Evolutionary conservation across 2,888 invertebrate species (phyloP), one percentile per base, ranked within the genome.

Genomic region (Trissolcus brochymenae): DNA sequence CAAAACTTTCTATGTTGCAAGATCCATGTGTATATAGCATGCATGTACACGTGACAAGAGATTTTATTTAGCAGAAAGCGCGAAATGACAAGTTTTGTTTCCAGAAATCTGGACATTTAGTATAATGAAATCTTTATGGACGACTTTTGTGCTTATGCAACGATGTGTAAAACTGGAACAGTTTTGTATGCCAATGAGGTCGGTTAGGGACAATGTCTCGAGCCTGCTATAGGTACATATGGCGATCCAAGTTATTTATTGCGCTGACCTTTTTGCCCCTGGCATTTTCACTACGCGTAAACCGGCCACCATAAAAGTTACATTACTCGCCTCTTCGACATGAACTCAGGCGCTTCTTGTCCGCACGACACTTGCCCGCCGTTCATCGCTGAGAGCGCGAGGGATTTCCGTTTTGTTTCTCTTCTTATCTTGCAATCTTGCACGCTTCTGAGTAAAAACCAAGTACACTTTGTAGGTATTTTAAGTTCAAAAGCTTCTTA

Each of bases 231-330:
- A 81, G 82, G 81, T 83, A 84, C 80, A 82, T 81, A 81, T 66
- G 82, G 83, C 82, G 81, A 84, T 80, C 82, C 72, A 81, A 83
- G 87, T 88, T 87, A 88, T 88, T 88, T 88, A 88, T 88, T 86
- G 85, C 86, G 79, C 80, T 84, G 87, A 85, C 87, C 87, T 87
- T 86, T 86, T 82, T 83, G 84, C 85, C 83, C 35, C 11, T 82
- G 81, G 79, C 83, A 81, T 84, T 87, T 86, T 85, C 83, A 84
- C 84, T 84, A 81, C 84, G 82, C 82, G 81, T 81, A 83, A 78
- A 83, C 81, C 80, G 80, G 81, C 77, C 81, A 75, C 82, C 82
- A 83, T 83, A 84, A 85, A 83, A 84, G 79, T 83, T 82, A 78
- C 80, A 81, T 80, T 59, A 76, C 80, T 79, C 64, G 66, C 68